Conservation (phyloP, 2,888 invertebrate genomes). For the Pyralis farinalis region DNA sequence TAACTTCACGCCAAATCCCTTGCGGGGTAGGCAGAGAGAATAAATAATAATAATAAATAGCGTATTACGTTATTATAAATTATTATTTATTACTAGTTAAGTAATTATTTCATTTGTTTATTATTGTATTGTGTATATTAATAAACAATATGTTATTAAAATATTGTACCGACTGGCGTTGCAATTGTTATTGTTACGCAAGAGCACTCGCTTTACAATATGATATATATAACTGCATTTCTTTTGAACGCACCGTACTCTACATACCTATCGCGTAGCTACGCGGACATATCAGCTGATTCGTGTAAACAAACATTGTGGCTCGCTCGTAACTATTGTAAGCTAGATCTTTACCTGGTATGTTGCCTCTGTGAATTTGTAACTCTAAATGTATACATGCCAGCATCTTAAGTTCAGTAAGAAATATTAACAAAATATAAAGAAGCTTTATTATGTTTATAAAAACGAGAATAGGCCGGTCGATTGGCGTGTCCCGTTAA, state of each 20-base stretch:
- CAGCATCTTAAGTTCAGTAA: constrained; percentile 27
- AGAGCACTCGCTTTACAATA: too few species aligned
- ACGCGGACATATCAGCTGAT: constrained; percentile 61
- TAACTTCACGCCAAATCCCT: too few species aligned
- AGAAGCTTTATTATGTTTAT: constrained; percentile 65
- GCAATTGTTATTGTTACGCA: too few species aligned
- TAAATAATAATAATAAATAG: too few species aligned
- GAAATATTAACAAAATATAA: constrained; percentile 31
- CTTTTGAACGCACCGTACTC: too few species aligned
- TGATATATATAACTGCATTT: too few species aligned
- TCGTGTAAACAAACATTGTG: constrained; percentile 57
- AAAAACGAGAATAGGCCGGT: constrained; percentile 78
- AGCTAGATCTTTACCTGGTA: neutral
- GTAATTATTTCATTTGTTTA: too few species aligned
- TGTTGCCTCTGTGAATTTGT: neutral
- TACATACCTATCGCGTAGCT: constrained; percentile 19
- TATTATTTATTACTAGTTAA: neutral
- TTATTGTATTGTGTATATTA: too few species aligned
- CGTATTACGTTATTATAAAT: neutral
- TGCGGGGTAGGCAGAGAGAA: too few species aligned
- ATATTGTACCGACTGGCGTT: too few species aligned
- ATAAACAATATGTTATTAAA: too few species aligned
- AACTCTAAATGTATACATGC: neutral
- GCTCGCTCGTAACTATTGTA: constrained; percentile 23
- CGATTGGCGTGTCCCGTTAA: constrained; percentile 77